Conservation (phyloP, 1,140 invertebrate genomes). For the Spodoptera litura region DNA sequence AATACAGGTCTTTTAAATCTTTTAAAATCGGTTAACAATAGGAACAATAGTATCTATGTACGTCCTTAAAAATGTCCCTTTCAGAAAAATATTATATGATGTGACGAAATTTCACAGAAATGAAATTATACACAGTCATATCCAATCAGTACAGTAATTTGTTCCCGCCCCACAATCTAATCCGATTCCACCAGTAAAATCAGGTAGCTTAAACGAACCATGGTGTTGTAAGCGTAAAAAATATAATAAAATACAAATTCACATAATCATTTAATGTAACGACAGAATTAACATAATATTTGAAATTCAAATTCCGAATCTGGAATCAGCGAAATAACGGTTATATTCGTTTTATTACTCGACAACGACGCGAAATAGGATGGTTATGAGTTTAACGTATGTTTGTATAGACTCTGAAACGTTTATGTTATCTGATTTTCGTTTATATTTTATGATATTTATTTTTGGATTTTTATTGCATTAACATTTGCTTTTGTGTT, state of each 20-base stretch:
- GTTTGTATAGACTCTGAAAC: neutral
- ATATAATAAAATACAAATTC: conserved; percentile 16
- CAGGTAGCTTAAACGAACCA: conserved; percentile 17
- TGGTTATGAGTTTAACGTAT: neutral
- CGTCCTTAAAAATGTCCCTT: no score
- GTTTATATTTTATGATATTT: neutral
- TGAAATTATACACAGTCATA: neutral
- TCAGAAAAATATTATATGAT: no score
- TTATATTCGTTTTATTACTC: conserved; percentile 29
- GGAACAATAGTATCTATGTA: no score
- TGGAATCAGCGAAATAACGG: conserved; percentile 37
- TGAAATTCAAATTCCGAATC: conserved; percentile 41
- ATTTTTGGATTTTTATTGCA: neutral
- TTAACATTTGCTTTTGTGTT: no score
- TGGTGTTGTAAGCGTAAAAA: neutral
- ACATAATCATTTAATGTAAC: conserved; percentile 39
- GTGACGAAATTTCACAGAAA: neutral
- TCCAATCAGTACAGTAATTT: neutral
- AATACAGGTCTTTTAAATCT: no score
- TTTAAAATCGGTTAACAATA: no score
- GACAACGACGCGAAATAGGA: neutral
- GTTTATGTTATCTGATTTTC: neutral
- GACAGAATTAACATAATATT: conserved; percentile 36
- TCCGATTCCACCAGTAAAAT: conserved; percentile 32
- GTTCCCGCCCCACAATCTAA: no score